Conservation (phyloP, 2,113 vertebrate species). For the Sebastes fasciatus region DNA sequence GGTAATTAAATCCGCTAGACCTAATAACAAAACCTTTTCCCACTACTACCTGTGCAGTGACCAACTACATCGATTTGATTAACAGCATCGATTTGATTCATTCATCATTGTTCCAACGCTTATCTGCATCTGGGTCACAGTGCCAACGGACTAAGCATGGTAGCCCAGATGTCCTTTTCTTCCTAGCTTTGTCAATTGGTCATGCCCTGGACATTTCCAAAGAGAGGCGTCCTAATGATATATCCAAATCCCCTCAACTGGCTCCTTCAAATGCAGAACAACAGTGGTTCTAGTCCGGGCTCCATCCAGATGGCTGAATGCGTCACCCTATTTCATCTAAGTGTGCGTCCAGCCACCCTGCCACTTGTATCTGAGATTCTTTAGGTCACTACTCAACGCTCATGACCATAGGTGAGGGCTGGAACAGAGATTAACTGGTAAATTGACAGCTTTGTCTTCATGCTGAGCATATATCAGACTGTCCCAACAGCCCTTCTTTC, state of each 20-base stretch:
- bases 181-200: not conserved
- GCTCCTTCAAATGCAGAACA: not conserved
- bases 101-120: not conserved
- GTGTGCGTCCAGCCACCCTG: not conserved
- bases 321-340: not conserved
- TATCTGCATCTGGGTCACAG: not conserved
- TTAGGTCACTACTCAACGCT: not conserved
- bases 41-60: not conserved
- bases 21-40: not conserved
- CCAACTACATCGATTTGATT: too few relatives aligned
- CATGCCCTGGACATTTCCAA: not conserved
- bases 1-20: not conserved
- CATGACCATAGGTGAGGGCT: too few relatives aligned
- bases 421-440: too few relatives aligned
- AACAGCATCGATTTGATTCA: too few relatives aligned
- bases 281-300: not conserved
- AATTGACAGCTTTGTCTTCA: too few relatives aligned
- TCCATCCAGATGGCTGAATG: not conserved
- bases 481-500: too few relatives aligned
- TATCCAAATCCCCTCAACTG: not conserved
- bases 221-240: not conserved
- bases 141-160: not conserved
- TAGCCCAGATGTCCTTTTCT: not conserved
- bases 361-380: not conserved
- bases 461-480: too few relatives aligned